Conservation (phyloP, 2,113 vertebrate species). For the Centropus bengalensis region DNA sequence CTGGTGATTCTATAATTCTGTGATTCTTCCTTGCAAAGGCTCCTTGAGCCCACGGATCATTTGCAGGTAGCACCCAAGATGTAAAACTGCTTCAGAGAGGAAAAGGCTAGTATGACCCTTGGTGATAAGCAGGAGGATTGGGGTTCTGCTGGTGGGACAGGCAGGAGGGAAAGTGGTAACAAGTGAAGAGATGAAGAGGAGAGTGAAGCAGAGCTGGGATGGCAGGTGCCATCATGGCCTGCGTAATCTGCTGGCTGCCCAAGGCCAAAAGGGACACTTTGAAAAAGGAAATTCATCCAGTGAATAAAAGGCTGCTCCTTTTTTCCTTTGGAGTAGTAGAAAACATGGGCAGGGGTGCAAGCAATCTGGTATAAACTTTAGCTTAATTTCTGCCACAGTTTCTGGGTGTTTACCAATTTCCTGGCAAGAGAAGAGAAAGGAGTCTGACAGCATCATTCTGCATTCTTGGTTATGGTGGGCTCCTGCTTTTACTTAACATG, state of each 20-base stretch:
- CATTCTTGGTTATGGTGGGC: background rate
- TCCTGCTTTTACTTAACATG: background rate
- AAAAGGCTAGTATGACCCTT: background rate
- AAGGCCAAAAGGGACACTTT: background rate
- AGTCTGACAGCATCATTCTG: background rate
- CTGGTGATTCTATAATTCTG: too few relatives aligned
- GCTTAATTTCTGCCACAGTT: accelerated
- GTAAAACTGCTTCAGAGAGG: accelerated
- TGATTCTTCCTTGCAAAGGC: accelerated
- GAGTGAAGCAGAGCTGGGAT: background rate
- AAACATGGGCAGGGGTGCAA: background rate
- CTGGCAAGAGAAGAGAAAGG: background rate
- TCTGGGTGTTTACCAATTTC: background rate
- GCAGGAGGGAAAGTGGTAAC: too few relatives aligned
- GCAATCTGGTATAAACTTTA: accelerated
- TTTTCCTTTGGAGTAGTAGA: too few relatives aligned
- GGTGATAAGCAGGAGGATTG: too few relatives aligned
- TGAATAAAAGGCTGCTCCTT: too few relatives aligned
- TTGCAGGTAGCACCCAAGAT: accelerated
- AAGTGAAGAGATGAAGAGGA: too few relatives aligned
- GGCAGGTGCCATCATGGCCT: accelerated
- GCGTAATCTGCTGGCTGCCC: accelerated
- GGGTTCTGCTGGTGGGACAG: too few relatives aligned
- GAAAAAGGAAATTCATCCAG: background rate
- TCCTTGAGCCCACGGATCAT: accelerated